Percentiles rank a stretch among this genome's conserved stretches.
Conservation (phyloP, 2,888 invertebrate species). For the Drosophila ezoana region DNA sequence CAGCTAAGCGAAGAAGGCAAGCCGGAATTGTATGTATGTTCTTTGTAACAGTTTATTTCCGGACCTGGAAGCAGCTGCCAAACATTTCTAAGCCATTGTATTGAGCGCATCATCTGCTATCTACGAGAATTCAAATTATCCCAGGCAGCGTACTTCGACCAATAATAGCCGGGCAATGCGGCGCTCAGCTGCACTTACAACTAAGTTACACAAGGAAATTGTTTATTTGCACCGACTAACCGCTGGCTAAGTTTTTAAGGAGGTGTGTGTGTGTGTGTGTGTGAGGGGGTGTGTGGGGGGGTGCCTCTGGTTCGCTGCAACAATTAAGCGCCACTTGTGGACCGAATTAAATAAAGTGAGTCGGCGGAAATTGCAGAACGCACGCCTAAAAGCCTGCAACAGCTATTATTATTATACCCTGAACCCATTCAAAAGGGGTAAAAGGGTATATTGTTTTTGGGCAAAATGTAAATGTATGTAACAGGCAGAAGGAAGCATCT, state of each 20-base stretch:
- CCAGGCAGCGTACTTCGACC: constrained; percentile 4
- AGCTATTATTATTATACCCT: constrained; percentile 62
- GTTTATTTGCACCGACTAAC: constrained; percentile 11
- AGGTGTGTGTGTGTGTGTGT: too few species aligned
- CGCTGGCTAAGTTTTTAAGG: not conserved
- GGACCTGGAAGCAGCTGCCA: not conserved
- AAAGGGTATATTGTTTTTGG: too few species aligned
- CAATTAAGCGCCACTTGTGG: constrained; percentile 39
- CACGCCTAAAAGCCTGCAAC: constrained; percentile 67
- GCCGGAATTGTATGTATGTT: not conserved
- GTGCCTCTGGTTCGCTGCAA: not conserved
- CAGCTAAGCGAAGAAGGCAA: constrained; percentile 11
- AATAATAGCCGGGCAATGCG: constrained; percentile 15
- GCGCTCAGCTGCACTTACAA: constrained; percentile 42
- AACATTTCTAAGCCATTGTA: constrained; percentile 11
- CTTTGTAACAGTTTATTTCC: not conserved
- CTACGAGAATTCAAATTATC: constrained; percentile 20
- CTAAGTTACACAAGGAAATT: constrained; percentile 58
- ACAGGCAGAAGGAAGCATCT: too few species aligned
- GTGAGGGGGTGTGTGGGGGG: too few species aligned
- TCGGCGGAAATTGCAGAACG: constrained; percentile 44
- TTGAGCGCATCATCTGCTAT: constrained; percentile 19
- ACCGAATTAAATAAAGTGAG: constrained; percentile 33
- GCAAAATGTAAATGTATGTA: too few species aligned
- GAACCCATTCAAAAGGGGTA: too few species aligned